Conservation (phyloP, 2,888 invertebrate species). For the Dascillus cervinus region DNA sequence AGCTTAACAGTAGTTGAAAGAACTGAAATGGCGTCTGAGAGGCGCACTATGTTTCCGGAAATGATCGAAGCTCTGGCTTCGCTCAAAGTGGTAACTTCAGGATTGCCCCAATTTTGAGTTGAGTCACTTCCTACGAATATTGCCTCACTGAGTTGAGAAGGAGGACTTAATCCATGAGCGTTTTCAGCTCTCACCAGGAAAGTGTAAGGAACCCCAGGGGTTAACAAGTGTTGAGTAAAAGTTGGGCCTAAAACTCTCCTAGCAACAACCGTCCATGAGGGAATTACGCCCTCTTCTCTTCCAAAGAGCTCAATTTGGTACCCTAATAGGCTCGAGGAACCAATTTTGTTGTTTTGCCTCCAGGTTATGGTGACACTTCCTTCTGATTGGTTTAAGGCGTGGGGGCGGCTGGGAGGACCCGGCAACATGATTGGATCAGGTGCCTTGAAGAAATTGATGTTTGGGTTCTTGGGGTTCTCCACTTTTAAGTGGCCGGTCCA, state of each 20-base stretch:
- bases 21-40: constrained; percentile 74
- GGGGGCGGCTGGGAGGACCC: constrained; percentile 75
- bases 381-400: constrained; percentile 64
- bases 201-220: constrained; percentile 73
- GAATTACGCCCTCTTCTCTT: constrained; percentile 46
- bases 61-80: constrained; percentile 66
- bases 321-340: constrained; percentile 74
- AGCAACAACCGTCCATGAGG: constrained; percentile 55
- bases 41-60: constrained; percentile 69
- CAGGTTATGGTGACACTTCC: constrained; percentile 73
- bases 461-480: constrained; percentile 73
- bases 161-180: constrained; percentile 74
- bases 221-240: constrained; percentile 63
- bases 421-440: constrained; percentile 77
- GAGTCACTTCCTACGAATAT: constrained; percentile 52
- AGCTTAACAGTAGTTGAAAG: constrained; percentile 81
- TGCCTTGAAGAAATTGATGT: constrained; percentile 71
- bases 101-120: constrained; percentile 45
- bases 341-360: constrained; percentile 78
- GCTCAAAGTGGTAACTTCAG: constrained; percentile 54
- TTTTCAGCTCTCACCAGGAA: constrained; percentile 88
- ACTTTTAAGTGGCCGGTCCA: constrained; percentile 74
- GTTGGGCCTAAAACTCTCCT: constrained; percentile 63
- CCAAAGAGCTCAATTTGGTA: constrained; percentile 75
- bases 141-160: constrained; percentile 71